Evolutionary conservation across 2,888 invertebrate genomes (phyloP), one percentile per base, ranked within the genome.

Genomic region (Unio pictorum): DNA sequence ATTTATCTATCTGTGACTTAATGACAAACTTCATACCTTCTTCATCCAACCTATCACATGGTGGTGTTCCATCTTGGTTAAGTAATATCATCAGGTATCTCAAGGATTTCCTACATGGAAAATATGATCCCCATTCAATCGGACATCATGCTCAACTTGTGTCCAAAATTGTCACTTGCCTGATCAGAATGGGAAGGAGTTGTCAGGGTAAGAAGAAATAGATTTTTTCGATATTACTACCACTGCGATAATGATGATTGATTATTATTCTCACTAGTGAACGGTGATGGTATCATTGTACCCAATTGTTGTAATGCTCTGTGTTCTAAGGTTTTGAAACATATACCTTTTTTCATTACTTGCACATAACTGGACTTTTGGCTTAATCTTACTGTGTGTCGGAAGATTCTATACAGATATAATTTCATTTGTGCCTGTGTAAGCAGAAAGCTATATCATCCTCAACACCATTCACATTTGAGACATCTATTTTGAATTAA

Each of bases 1-100:
- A 87, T 66, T 73, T 87, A 62, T 68, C 79, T 0, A 71, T 87
- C 15, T 85, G 86, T 80, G 84, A 86, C 34, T 78, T 86, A 55
- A 83, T 87, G 86, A 77, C 81, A 20, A 69, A 78, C 67, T 83
- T 86, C 60, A 64, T 81, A 55, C 59, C 66, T 11, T 59, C 34
- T 18, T 59, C 65, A 45, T 54, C 59, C 28, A 57, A 67, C n/a
- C 64, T 58, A 26, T 23, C 28, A n/a, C 45, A 61, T n/a, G 2
- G 18, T n/a, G 7, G 28, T 17, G 23, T n/a, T 17, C 62, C 69
- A 59, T 23, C 56, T 6, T 76, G 79, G 76, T 64, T 74, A 61
- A 58, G 65, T 18, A 61, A 70, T 56, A 64, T 73, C 15, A 67
- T 67, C 8, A 59, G 54, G 28, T 76, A 71, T 54, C 58, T 68